Percentiles rank a stretch among this genome's conserved stretches.
phyloP scores from a whole-genome alignment of 2,888 invertebrate species.

The Sinotaia quadrata region DNA sequence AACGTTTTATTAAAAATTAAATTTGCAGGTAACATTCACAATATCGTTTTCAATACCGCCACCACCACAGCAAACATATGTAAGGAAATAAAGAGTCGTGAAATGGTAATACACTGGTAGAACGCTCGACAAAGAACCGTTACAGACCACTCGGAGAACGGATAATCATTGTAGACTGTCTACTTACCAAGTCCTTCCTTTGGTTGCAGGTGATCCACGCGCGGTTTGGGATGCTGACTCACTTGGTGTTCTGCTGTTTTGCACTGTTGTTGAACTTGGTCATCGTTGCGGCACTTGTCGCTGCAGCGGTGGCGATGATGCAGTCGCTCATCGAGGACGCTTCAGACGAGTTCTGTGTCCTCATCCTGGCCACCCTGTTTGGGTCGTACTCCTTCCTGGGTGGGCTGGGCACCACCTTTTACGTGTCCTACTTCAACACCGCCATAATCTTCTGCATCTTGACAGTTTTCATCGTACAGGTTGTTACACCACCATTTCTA shows the following conservation, averaged over 20 bases:
- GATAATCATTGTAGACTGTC: no score
- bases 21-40: no score
- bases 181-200: no score
- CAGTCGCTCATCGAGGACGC: conserved; percentile 54
- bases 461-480: conserved; percentile 45
- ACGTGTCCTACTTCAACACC: conserved; percentile 66
- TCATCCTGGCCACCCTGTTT: conserved; percentile 59
- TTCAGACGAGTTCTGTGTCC: conserved; percentile 57
- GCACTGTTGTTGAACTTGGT: conserved; percentile 61
- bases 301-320: neutral
- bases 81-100: no score
- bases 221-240: conserved; percentile 56
- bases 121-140: no score
- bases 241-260: conserved; percentile 57
- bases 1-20: no score
- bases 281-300: conserved; percentile 52
- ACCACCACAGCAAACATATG: no score
- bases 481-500: no score
- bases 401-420: conserved; percentile 63
- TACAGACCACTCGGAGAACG: no score
- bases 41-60: no score
- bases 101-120: no score
- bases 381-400: conserved; percentile 60
- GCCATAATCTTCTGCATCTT: conserved; percentile 52
- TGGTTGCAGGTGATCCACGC: conserved; percentile 59